Base-by-base conservation (phyloP, 1,140 invertebrate species). In the Dendroctonus ponderosae region DNA sequence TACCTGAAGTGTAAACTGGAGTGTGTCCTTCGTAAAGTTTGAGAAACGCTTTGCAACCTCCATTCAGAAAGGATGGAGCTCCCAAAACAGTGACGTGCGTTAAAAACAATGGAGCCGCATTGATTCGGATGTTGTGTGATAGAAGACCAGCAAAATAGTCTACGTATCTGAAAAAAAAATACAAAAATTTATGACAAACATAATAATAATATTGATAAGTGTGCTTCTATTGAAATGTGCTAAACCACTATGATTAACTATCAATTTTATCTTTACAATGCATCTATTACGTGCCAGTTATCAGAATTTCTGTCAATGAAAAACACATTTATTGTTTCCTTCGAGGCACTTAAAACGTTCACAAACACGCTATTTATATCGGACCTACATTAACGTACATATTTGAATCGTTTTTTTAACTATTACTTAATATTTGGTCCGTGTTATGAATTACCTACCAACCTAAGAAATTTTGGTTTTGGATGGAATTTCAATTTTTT, bases 141-240 rank as follows among this genome's bases (percentile, higher is more conserved):
- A 97, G 82, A 37, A 96, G 81, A n/a, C 93, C 93, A 54, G 91
- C 88, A 80, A 97, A 96, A 79, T 94, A 93, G 68, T 90, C 85
- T 41, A 94, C 86, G 80, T 96, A 96, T 80, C 93, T 95, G 82
- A 15, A 72, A 69, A 60, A 62, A 64, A 41, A 48, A 38, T 26
- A 26, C 26, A 26, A 26, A 26, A 26, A 26, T 26, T 26, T 1
- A 26, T 26, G 26, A 26, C 26, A 3, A 48, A 57, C 9, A 40
- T 57, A 15, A 41, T 58, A 59, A 14, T 63, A 38, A 12, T n/a
- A n/a, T 14, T 44, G 9, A 46, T 37, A 61, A 5, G 53, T 50
- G 3, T 44, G 5, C 8, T 38, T 58, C 66, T 77, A 48, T 46
- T n/a, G n/a, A n/a, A n/a, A n/a, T n/a, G n/a, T n/a, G n/a, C n/a